Evolutionary conservation across 2,797 vertebrate genomes (phyloP), one percentile per base, ranked within the genome.

Genomic region (Mormyrus hasselquistii): DNA sequence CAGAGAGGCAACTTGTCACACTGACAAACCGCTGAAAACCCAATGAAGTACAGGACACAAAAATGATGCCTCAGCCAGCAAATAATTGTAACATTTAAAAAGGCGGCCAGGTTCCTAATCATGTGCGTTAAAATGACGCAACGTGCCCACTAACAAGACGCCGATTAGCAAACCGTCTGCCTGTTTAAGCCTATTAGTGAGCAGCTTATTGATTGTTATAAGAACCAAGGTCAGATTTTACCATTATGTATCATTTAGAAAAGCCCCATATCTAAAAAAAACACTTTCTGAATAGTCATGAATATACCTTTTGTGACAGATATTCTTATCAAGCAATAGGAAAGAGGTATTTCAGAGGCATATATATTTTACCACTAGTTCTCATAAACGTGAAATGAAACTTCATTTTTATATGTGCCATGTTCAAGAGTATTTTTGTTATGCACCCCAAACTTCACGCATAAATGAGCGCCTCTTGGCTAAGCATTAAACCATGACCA

Each of bases 1-100:
- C 95, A 96, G 92, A 94, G 90, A 89, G 88, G 90, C 91, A n/a
- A 89, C 89, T 87, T 69, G 89, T 87, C 76, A 25, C 53, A 62
- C 22, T 85, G 38, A 90, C 85, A 76, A 89, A 89, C 47, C 76
- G 85, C 25, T 83, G 12, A 22, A 90, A 52, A 88, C 73, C 14
- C 5, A 44, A 82, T 4, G 50, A 53, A 88, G 50, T 6, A 38
- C 29, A 3, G 38, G 16, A 22, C 38, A 22, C 50, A 65, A 22
- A 41, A 22, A 41, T 82, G 29, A 25, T 52, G 16, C 69, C n/a
- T 8, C 50, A 88, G 49, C 50, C 29, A 88, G 19, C 34, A 83
- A 49, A 19, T 34, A n/a, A 5, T 4, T 85, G 22, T 34, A 16
- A 62, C 41, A 49, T 59, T 57, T 47, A 6, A 65, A 89, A 84